These are phyloP conservation scores for Eriosoma lanigerum DNA, from an alignment of 1,140 invertebrate species.

Conservation along the genomic window DNA sequence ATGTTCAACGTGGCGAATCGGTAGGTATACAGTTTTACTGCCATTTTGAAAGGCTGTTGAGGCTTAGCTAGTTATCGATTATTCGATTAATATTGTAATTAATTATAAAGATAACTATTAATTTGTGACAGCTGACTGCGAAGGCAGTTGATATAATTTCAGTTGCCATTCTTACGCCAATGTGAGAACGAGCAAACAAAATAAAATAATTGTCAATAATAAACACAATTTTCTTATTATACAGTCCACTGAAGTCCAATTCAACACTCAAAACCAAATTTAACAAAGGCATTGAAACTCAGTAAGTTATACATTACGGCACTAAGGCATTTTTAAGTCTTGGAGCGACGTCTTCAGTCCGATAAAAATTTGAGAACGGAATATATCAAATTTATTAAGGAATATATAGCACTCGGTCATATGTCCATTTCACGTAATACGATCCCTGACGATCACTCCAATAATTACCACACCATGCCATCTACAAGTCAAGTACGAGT, in stretches of 20 bases:
- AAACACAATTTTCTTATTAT: no score
- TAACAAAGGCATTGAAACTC: not conserved
- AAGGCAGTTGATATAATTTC: no score
- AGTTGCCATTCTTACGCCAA: no score
- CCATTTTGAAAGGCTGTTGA: no score
- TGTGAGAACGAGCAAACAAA: no score
- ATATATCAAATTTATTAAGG: conserved; percentile 7
- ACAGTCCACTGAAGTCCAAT: no score
- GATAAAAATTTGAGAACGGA: not conserved
- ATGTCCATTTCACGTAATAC: not conserved
- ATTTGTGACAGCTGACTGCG: no score
- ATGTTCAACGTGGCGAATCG: not conserved
- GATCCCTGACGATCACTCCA: not conserved
- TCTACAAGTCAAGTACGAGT: not conserved
- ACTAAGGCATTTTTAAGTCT: not conserved
- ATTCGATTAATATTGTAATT: no score
- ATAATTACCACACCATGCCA: not conserved
- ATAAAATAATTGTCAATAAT: no score
- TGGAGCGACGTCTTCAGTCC: not conserved
- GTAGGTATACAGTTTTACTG: conserved; percentile 1
- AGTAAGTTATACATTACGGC: not conserved
- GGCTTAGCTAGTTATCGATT: no score
- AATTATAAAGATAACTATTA: no score
- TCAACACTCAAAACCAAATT: no score
- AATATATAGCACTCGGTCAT: conserved; percentile 8